phyloP scores from a whole-genome alignment of 2,888 invertebrate species.

The Phragmatobia fuliginosa region DNA sequence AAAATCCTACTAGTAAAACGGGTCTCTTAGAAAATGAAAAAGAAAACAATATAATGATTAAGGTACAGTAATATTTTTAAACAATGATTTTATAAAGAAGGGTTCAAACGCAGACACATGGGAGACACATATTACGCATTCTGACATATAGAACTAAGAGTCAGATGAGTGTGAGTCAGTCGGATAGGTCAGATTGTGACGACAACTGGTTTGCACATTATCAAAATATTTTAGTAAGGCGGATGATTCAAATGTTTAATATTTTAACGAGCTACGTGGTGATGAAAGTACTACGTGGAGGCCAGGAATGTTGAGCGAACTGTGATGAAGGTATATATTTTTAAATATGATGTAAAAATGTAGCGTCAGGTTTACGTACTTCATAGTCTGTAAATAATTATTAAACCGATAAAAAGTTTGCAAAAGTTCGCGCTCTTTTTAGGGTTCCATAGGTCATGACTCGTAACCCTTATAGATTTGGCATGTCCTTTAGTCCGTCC shows the following conservation, averaged over 20 bases:
- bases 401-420: background rate
- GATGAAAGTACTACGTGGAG: slow-evolving; percentile 39
- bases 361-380: slow-evolving; percentile 1
- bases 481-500: no score
- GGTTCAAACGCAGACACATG: slow-evolving; percentile 30
- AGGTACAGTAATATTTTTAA: background rate
- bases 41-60: background rate
- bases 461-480: no score
- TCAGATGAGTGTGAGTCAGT: slow-evolving; percentile 12
- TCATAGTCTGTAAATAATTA: background rate
- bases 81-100: background rate
- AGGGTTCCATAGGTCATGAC: no score
- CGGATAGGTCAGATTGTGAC: slow-evolving; percentile 15
- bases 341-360: slow-evolving; percentile 30
- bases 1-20: background rate
- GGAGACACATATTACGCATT: slow-evolving; percentile 20
- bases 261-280: slow-evolving; percentile 31
- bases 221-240: slow-evolving; percentile 10
- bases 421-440: background rate
- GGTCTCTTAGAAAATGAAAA: background rate
- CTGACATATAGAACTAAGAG: background rate
- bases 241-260: slow-evolving; percentile 21
- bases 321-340: slow-evolving; percentile 39
- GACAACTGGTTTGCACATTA: slow-evolving; percentile 12
- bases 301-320: slow-evolving; percentile 35